Percentiles rank a stretch among this genome's conserved stretches.
phyloP scores from a whole-genome alignment of 1,140 invertebrate species.

The Vanessa tameamea region DNA sequence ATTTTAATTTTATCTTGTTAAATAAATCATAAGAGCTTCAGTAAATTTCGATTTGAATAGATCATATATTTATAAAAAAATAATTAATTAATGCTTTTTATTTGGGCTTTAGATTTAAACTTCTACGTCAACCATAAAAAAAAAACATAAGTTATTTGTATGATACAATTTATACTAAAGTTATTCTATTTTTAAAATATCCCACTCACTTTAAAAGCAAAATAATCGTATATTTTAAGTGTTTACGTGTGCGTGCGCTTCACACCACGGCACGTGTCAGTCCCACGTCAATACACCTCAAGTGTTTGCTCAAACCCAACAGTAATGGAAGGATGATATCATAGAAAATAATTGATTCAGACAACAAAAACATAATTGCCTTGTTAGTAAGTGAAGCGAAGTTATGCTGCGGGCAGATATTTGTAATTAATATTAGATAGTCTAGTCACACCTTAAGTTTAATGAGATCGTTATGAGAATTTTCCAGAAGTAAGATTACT shows the following conservation, averaged over 20 bases:
- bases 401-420: neutral
- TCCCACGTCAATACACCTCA: slow-evolving; percentile 28
- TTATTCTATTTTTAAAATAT: neutral
- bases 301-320: slow-evolving; percentile 2
- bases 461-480: too few species aligned
- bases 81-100: too few species aligned
- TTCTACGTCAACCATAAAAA: too few species aligned
- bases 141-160: too few species aligned
- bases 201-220: neutral
- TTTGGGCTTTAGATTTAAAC: too few species aligned
- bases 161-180: neutral
- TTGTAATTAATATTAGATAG: too few species aligned
- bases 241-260: neutral
- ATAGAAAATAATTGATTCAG: slow-evolving; percentile 4
- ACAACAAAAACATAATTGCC: neutral
- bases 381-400: neutral
- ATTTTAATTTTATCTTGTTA: too few species aligned
- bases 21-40: too few species aligned
- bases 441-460: too few species aligned
- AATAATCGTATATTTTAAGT: neutral
- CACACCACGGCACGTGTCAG: slow-evolving; percentile 12
- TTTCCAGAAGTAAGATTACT: too few species aligned
- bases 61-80: too few species aligned
- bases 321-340: slow-evolving; percentile 5
- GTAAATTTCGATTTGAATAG: too few species aligned